Base-by-base conservation (phyloP, 2,888 invertebrate genomes). In the Morpho helenor region DNA sequence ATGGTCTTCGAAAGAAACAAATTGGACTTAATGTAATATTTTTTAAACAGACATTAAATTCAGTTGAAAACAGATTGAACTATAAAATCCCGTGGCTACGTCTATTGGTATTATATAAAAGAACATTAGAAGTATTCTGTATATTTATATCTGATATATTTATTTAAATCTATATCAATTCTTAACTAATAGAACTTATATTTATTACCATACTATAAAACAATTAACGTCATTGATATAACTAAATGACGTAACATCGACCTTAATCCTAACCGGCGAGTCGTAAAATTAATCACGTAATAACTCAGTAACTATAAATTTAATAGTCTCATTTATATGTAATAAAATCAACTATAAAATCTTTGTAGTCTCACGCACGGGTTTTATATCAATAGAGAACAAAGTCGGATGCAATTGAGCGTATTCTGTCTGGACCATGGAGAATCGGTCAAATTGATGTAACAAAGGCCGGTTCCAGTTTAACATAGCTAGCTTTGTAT, bases 341-440 rank as follows among this genome's bases (percentile, higher is more conserved):
- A 82, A 87, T 87, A 87, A 89, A 88, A 80, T 71, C 72, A 74
- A 79, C 84, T 80, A 85, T 87, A 87, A 87, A 88, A 77, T 75
- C 80, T 82, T 83, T 82, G 79, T 74, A 75, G 73, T 79, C 80
- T 79, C 82, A 84, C 82, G 80, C 77, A 80, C 77, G 76, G 79
- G 75, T 77, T 82, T 79, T 77, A 77, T 78, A 73, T 82, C 82
- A 86, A 83, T 83, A 80, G 79, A 77, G 68, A 31, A 74, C 76
- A 82, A 81, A 84, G 81, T 83, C 78, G 77, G 72, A 69, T 71
- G 84, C 88, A 89, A 88, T 89, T 87, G 88, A 79, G 75, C 77
- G 70, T 77, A 79, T 74, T 79, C 73, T 73, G 76, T 79, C 70
- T 77, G 73, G 68, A 81, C 85, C 89, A 75, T 87, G 74, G 69